phyloP scores from a whole-genome alignment of 2,888 invertebrate species.

The Alloscopus bannaensis region DNA sequence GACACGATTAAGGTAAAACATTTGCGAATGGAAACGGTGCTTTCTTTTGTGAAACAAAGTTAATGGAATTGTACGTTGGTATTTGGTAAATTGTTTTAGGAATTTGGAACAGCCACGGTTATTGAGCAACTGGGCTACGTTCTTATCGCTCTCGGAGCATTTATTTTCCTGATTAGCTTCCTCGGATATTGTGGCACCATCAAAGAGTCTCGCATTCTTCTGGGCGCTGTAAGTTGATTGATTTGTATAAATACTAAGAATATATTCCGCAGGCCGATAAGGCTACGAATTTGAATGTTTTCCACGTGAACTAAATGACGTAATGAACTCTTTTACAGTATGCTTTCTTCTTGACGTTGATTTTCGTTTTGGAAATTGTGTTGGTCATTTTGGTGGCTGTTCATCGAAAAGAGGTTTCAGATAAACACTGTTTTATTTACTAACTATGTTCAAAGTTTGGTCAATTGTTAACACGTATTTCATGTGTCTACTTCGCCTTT shows the following conservation, averaged over 20 bases:
- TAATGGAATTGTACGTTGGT: not conserved
- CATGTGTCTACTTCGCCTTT: constrained; percentile 13
- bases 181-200: constrained; percentile 84
- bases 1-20: constrained; percentile 78
- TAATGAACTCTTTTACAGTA: constrained; percentile 78
- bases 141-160: constrained; percentile 82
- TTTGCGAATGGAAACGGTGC: not conserved
- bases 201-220: constrained; percentile 82
- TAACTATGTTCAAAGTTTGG: too few relatives aligned
- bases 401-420: constrained; percentile 80
- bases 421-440: not conserved
- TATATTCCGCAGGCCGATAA: not conserved
- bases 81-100: constrained; percentile 50
- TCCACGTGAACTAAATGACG: constrained; percentile 42
- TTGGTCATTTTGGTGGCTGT: constrained; percentile 82
- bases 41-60: not conserved
- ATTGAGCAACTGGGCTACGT: constrained; percentile 83
- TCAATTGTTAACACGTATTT: too few relatives aligned
- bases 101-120: constrained; percentile 76
- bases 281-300: not conserved
- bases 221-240: constrained; percentile 80
- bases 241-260: not conserved
- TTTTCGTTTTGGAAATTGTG: constrained; percentile 81
- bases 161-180: constrained; percentile 84
- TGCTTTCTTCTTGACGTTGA: constrained; percentile 81